phyloP scores from a whole-genome alignment of 1,140 invertebrate genomes.

The Drosophila bifasciata region DNA sequence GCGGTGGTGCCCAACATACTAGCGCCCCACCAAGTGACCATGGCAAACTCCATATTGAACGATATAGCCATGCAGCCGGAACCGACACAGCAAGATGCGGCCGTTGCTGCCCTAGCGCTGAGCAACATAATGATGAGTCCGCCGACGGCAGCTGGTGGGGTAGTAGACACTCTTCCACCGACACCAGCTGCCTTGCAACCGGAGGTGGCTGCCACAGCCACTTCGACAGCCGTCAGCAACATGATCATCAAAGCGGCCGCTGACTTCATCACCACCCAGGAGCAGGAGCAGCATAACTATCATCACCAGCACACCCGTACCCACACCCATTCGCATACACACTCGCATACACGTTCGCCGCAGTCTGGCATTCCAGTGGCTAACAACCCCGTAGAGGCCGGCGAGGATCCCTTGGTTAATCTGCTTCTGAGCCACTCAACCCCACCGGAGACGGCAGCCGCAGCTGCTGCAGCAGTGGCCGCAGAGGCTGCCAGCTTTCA shows the following conservation, averaged over 20 bases:
- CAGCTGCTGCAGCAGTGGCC: slow-evolving; percentile 48
- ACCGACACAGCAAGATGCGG: slow-evolving; percentile 77
- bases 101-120: slow-evolving; percentile 70
- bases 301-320: slow-evolving; percentile 39
- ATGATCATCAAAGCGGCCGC: slow-evolving; percentile 88
- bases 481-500: slow-evolving; percentile 61
- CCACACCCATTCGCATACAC: slow-evolving; percentile 37
- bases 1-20: slow-evolving; percentile 85
- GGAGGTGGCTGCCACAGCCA: slow-evolving; percentile 84
- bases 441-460: slow-evolving; percentile 49
- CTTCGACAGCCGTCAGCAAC: slow-evolving; percentile 88
- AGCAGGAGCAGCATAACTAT: slow-evolving; percentile 79
- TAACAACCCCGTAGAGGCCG: slow-evolving; percentile 28
- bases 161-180: slow-evolving; percentile 83
- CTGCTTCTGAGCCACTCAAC: slow-evolving; percentile 46
- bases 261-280: slow-evolving; percentile 86
- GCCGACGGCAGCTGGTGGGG: slow-evolving; percentile 61
- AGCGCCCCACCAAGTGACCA: slow-evolving; percentile 80
- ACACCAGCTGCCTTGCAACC: slow-evolving; percentile 61
- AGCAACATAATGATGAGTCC: slow-evolving; percentile 84
- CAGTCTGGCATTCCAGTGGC: slow-evolving; percentile 22
- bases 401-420: slow-evolving; percentile 57
- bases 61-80: slow-evolving; percentile 81
- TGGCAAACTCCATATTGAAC: slow-evolving; percentile 82
- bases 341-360: slow-evolving; percentile 31